Evolutionary conservation across 2,888 invertebrate species (phyloP), one percentile per base, ranked within the genome.

Genomic region (Margaritifera margaritifera): DNA sequence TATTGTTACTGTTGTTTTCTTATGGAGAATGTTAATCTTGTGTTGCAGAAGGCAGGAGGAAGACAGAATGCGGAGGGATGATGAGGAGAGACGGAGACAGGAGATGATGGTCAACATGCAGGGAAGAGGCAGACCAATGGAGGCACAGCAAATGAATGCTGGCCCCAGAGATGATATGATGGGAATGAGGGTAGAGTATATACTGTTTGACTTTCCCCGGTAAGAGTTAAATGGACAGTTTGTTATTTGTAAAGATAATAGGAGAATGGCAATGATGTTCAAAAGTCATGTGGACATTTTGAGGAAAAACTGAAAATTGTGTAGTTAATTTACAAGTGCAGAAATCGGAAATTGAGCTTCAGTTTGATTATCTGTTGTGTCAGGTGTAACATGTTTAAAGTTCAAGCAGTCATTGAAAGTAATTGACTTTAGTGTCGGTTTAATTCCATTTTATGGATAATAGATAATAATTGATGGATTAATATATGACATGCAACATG

Each of bases 91-190:
- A 62, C 53, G 79, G 18, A 60, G 79, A 55, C 62, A 74, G 20
- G 78, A 80, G 15, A 79, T 81, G 72, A 78, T 80, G 76, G 77
- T 78, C 75, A 76, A 77, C 62, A 77, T 72, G 24, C 73, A 70
- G 31, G 73, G 66, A 64, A 24, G 50, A 53, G 73, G 64, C 25
- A 53, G 60, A 25, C 31, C n/a, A 56, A 57, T 24, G 66, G 57
- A 15, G 22, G 54, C 56, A 56, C 58, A 22, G 56, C 22, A 22
- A 4, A 24, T 22, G 56, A 56, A 24, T 22, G 61, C 19, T 25
- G 61, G 24, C 56, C 61, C 25, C 59, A 68, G 52, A 71, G 66
- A 71, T 58, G 63, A 56, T 65, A 62, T 50, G 22, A 58, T 58
- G 69, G 65, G 18, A 61, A 42, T 22, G 61, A 56, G 52, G 67